These are phyloP conservation scores for Aurelia sp. DNA, from an alignment of 30 jellyfish, hydroid and myxozoan genomes.

Conservation along the genomic window DNA sequence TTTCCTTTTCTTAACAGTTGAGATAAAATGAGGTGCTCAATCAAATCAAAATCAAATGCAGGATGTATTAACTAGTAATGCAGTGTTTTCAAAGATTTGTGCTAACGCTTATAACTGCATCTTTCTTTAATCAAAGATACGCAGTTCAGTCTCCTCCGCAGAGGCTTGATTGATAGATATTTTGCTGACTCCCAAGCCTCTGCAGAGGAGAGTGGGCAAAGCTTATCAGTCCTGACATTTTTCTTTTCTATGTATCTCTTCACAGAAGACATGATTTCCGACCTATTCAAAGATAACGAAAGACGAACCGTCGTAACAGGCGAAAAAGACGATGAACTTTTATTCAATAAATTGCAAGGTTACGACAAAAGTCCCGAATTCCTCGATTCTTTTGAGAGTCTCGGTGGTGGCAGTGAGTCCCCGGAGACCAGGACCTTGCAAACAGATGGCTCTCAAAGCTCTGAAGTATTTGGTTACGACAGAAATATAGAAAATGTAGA, in stretches of 20 bases:
- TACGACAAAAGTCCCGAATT: constrained; percentile 79
- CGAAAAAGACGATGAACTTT: constrained; percentile 76
- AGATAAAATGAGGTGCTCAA: no score
- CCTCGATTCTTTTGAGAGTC: constrained; percentile 72
- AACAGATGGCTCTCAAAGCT: constrained; percentile 83
- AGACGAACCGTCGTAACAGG: constrained; percentile 97
- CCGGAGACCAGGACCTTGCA: constrained; percentile 45
- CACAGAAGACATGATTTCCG: constrained; percentile 83
- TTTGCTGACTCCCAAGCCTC: no score
- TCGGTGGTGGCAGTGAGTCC: constrained; percentile 53
- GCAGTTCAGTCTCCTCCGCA: no score
- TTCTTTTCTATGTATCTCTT: neutral
- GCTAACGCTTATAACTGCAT: neutral
- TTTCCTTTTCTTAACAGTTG: no score
- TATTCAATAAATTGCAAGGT: constrained; percentile 81
- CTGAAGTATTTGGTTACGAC: constrained; percentile 96
- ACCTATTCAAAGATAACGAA: constrained; percentile 82
- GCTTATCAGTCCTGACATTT: neutral
- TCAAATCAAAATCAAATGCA: no score
- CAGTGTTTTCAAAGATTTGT: no score
- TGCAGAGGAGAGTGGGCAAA: neutral
- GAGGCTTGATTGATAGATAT: no score
- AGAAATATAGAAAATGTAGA: constrained; percentile 87
- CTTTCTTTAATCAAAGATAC: no score
- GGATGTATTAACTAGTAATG: no score